These are phyloP conservation scores for Papilio elwesi DNA, from an alignment of 2,888 invertebrate species.

Conservation along the genomic window DNA sequence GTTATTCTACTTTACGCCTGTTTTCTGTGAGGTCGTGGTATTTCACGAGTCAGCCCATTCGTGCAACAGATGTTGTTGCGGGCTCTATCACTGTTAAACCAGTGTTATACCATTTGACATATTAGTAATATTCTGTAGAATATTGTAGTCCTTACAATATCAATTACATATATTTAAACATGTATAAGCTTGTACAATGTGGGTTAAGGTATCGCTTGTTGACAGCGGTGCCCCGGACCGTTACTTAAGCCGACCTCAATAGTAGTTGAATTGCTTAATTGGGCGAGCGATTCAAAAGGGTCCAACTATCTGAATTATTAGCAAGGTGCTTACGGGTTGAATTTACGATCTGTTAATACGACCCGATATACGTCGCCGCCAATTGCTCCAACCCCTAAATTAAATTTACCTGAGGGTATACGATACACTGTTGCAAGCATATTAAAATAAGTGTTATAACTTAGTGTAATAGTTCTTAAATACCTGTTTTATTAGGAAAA, in stretches of 20 bases:
- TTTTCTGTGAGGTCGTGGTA: too few species aligned
- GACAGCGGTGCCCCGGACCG: slow-evolving; percentile 61
- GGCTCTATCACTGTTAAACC: too few species aligned
- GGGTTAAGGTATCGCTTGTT: slow-evolving; percentile 42
- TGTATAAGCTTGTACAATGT: neutral
- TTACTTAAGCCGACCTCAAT: slow-evolving; percentile 60
- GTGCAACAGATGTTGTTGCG: too few species aligned
- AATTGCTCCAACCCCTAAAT: slow-evolving; percentile 75
- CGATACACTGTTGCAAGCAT: slow-evolving; percentile 47
- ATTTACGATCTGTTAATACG: slow-evolving; percentile 81
- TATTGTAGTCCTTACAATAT: neutral
- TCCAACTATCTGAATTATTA: slow-evolving; percentile 79
- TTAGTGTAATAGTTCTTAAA: slow-evolving; percentile 13
- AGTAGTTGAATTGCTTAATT: slow-evolving; percentile 69
- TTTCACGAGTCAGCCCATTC: too few species aligned
- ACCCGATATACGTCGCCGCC: slow-evolving; percentile 70
- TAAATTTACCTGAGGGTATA: slow-evolving; percentile 76
- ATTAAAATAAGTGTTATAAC: slow-evolving; percentile 38
- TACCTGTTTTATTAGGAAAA: neutral
- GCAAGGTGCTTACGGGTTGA: slow-evolving; percentile 79
- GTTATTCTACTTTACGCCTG: too few species aligned
- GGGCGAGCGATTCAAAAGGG: slow-evolving; percentile 54
- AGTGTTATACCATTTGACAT: too few species aligned
- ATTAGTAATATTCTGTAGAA: too few species aligned
- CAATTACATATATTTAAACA: neutral